Evolutionary conservation across 2,113 vertebrate species (phyloP).

Genomic region (Leptosomus discolor): DNA sequence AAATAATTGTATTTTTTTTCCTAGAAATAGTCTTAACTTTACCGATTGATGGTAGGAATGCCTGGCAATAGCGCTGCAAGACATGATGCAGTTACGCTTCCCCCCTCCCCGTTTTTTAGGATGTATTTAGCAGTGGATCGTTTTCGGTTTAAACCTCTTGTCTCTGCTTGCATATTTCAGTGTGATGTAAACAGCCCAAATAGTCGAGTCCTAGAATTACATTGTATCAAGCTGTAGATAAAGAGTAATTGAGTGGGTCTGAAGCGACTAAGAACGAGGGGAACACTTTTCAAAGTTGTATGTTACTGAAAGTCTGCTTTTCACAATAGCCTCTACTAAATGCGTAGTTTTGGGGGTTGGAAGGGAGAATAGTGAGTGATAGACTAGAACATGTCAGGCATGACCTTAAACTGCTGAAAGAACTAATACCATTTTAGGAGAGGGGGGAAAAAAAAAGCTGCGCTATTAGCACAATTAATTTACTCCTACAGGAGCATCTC

Average conservation of each 20-base stretch:
- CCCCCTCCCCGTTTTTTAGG: fast-evolving
- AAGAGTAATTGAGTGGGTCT: not conserved
- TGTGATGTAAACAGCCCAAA: not conserved
- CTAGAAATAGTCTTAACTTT: not conserved
- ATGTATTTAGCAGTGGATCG: not conserved
- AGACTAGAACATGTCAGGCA: not conserved
- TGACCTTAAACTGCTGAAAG: not conserved
- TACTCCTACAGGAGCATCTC: not conserved
- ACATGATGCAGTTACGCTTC: not conserved
- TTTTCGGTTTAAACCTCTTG: not conserved
- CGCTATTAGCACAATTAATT: not conserved
- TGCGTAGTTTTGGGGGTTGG: fast-evolving
- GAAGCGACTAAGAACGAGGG: not conserved
- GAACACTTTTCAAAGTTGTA: not conserved
- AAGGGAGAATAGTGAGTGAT: not conserved
- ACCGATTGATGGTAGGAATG: not conserved
- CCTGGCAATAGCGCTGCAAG: not conserved
- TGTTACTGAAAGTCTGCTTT: not conserved
- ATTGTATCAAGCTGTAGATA: not conserved
- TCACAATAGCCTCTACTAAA: not conserved
- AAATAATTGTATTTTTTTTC: not conserved
- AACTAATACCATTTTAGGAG: not conserved
- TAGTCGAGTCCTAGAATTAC: not conserved
- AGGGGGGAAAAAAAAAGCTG: too few species aligned
- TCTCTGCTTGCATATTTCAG: not conserved